Base-by-base conservation (phyloP, 2,888 invertebrate species). In the Nyleta sp. region DNA sequence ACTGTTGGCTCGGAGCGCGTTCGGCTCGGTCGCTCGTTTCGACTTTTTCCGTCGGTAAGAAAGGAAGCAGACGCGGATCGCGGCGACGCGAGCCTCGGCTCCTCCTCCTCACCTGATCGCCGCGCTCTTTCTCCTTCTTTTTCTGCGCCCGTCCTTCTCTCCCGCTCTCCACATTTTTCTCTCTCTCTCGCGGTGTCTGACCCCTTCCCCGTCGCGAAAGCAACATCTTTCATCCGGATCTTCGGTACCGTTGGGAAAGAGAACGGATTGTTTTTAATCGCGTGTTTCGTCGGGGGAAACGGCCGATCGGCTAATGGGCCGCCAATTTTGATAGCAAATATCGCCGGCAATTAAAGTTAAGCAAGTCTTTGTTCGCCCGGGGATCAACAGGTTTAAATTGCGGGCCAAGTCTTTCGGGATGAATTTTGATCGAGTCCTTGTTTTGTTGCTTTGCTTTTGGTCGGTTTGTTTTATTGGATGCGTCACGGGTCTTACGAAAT, bases 31-130 rank as follows among this genome's bases (percentile, higher is more conserved):
- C 62, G 67, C 20, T 67, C 44, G 74, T 67, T 59, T 74, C 52
- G 50, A 65, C 74, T 74, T 74, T 74, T 65, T 74, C 74, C 44
- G 74, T 75, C 74, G 74, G 74, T 75, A 75, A 75, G 67, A 67
- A 59, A 73, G 74, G 44, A 46, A 74, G 38, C 62, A 55, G 62
- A 52, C 64, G 31, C 55, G 64, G 31, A 64, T 62, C 53, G 72
- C 74, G 57, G 33, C 65, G 73, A 65, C 57, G 65, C 73, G 52
- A 42, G 13, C 38, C 24, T 53, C 64, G 40, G 24, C 73, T 65
- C 73, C 73, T 73, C 65, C 73, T 64, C 73, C 57, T 64, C 65
- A 59, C 65, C 73, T 57, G 57, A 73, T 65, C 71, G 50, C 17
- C n/a, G n/a, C 71, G 24, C 33, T 52, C 44, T 46, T 53, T 53